A percentile compares a stretch with the other conserved stretches of the same genome.
phyloP scores from a whole-genome alignment of 2,113 vertebrate species.

The Syrrhaptes paradoxus region DNA sequence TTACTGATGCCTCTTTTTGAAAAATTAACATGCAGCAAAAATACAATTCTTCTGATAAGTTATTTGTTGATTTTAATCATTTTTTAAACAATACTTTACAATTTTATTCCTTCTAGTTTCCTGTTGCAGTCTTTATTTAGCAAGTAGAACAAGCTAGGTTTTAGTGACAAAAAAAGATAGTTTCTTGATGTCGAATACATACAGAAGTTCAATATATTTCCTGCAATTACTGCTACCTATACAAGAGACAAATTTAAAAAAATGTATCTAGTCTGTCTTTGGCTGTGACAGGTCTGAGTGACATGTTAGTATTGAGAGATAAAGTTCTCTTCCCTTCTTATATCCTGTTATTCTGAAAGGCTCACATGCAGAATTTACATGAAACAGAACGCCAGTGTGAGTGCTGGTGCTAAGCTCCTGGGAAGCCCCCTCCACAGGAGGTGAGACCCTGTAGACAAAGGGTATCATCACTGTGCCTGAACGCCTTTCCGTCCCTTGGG shows the following conservation, averaged over 20 bases:
- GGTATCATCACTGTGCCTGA: not conserved
- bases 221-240: not conserved
- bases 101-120: not conserved
- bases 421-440: not conserved
- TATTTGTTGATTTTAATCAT: constrained; percentile 32
- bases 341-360: not conserved
- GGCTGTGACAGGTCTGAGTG: not conserved
- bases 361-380: not conserved
- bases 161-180: not conserved
- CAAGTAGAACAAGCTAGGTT: not conserved
- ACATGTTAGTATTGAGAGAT: not conserved
- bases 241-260: not conserved
- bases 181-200: not conserved
- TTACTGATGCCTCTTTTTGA: not conserved
- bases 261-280: not conserved
- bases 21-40: constrained; percentile 14
- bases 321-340: not conserved
- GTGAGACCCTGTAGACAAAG: not conserved
- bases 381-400: not conserved
- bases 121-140: not conserved
- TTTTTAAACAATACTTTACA: not conserved
- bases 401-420: not conserved
- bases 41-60: constrained; percentile 9
- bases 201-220: not conserved
- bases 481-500: not conserved